A percentile compares a stretch with the other conserved stretches of the same genome.
phyloP scores from a whole-genome alignment of 2,113 vertebrate species.

The Okapia johnstoni region DNA sequence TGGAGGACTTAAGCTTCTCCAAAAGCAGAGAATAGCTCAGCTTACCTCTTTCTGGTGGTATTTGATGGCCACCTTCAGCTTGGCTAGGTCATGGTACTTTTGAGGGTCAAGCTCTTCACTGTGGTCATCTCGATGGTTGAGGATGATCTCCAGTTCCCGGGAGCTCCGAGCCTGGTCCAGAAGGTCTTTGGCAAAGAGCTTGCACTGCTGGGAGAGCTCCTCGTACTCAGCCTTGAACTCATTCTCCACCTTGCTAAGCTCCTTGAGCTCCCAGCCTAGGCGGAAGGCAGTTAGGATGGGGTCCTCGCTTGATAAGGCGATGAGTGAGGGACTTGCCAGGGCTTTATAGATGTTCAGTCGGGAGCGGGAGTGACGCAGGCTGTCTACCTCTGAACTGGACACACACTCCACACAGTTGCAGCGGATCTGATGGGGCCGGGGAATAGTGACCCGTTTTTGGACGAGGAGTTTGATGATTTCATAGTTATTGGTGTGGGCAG shows the following conservation, averaged over 20 bases:
- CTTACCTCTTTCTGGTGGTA: constrained; percentile 99
- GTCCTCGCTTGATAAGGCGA: constrained; percentile 94
- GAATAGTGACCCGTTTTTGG: constrained; percentile 93
- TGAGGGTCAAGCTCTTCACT: constrained; percentile 94
- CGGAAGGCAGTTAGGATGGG: constrained; percentile 94
- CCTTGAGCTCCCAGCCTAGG: constrained; percentile 97
- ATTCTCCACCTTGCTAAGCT: constrained; percentile 98
- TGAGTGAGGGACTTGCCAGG: constrained; percentile 95
- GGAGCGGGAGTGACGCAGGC: constrained; percentile 94
- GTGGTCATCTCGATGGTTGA: constrained; percentile 97
- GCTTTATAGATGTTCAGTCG: constrained; percentile 98
- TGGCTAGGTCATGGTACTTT: constrained; percentile 95
- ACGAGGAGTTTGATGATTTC: constrained; percentile 98
- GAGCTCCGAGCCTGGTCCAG: constrained; percentile 97
- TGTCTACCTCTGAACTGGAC: constrained; percentile 97
- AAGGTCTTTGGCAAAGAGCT: constrained; percentile 97
- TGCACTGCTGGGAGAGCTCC: constrained; percentile 97
- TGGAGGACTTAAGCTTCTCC: neutral
- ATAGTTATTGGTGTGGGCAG: constrained; percentile 99
- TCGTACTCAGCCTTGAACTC: constrained; percentile 99
- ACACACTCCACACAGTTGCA: constrained; percentile 98
- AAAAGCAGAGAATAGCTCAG: constrained; percentile 19
- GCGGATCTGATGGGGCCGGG: constrained; percentile 95
- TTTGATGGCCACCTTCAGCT: constrained; percentile 98
- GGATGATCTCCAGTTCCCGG: constrained; percentile 95